Percentiles rank a stretch among this genome's conserved stretches.
These are phyloP conservation scores for Falco novaeseelandiae DNA, from an alignment of 2,797 vertebrate genomes.

Conservation along the genomic window DNA sequence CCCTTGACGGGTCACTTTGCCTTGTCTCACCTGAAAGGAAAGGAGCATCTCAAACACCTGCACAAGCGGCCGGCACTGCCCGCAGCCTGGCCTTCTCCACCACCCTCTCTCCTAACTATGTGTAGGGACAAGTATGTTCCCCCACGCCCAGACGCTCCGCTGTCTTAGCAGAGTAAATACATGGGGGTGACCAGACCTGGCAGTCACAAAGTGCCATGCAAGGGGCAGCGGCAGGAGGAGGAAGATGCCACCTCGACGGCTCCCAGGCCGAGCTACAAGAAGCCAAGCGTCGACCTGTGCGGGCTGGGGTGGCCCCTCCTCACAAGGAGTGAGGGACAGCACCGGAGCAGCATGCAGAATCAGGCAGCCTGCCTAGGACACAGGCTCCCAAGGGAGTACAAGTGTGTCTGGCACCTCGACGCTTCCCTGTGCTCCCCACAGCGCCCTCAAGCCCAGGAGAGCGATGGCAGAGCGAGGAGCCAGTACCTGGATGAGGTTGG, in stretches of 20 bases:
- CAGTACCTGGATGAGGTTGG: slow-evolving; percentile 94
- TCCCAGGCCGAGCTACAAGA: neutral
- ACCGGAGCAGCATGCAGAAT: neutral
- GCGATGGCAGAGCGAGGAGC: accelerated
- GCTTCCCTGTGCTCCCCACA: accelerated
- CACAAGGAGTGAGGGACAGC: accelerated
- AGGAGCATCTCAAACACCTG: neutral
- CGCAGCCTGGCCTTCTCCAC: neutral
- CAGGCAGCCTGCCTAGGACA: neutral
- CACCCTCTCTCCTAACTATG: accelerated
- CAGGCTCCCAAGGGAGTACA: accelerated
- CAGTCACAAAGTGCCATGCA: accelerated
- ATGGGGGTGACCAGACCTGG: neutral
- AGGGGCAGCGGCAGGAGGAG: neutral
- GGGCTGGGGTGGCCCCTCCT: neutral
- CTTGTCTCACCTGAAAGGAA: slow-evolving; percentile 85
- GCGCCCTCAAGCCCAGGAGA: neutral
- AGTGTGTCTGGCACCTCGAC: neutral
- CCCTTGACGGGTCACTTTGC: slow-evolving; percentile 87
- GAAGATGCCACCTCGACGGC: neutral
- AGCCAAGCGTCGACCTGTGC: accelerated
- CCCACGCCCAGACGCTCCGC: neutral
- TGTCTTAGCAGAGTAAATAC: accelerated
- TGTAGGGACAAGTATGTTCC: accelerated
- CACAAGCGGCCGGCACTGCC: neutral